Conservation (phyloP, 2,888 invertebrate species). For the Hirtodrosophila alboralis region DNA sequence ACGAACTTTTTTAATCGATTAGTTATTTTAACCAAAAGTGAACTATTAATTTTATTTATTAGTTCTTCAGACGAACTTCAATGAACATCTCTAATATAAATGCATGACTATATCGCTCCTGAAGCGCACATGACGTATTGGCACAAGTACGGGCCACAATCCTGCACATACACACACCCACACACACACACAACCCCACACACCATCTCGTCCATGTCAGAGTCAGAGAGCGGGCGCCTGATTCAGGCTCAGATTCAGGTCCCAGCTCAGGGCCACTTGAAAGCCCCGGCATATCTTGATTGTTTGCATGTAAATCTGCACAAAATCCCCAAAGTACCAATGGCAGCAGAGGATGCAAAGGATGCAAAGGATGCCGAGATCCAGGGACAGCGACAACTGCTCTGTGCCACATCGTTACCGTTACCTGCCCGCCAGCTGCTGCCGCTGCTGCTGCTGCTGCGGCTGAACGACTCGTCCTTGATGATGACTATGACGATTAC, state of each 20-base stretch:
- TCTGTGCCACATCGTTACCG: slow-evolving; percentile 41
- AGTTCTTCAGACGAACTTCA: too few species aligned
- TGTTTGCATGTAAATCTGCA: slow-evolving; percentile 80
- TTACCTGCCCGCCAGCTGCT: slow-evolving; percentile 15
- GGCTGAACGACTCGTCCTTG: slow-evolving; percentile 11
- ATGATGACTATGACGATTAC: slow-evolving; percentile 18
- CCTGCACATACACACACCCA: slow-evolving; percentile 7
- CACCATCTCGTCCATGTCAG: slow-evolving; percentile 1
- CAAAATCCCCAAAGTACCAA: slow-evolving; percentile 78
- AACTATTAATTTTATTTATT: too few species aligned
- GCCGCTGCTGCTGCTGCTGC: slow-evolving; percentile 1
- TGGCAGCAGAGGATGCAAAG: slow-evolving; percentile 40
- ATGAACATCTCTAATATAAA: too few species aligned
- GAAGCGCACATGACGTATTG: slow-evolving; percentile 71
- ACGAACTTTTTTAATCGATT: too few species aligned
- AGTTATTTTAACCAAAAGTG: too few species aligned
- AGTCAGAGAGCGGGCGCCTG: background rate
- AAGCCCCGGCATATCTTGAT: slow-evolving; percentile 77
- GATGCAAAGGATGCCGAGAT: slow-evolving; percentile 45
- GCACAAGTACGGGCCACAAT: slow-evolving; percentile 50
- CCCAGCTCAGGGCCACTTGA: slow-evolving; percentile 67
- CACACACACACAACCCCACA: background rate
- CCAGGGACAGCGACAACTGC: slow-evolving; percentile 38
- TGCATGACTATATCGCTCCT: slow-evolving; percentile 29
- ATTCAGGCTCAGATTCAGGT: slow-evolving; percentile 53